A percentile compares a stretch with the other conserved stretches of the same genome.
phyloP scores from a whole-genome alignment of 2,113 vertebrate species.

The Crotalus tigris region DNA sequence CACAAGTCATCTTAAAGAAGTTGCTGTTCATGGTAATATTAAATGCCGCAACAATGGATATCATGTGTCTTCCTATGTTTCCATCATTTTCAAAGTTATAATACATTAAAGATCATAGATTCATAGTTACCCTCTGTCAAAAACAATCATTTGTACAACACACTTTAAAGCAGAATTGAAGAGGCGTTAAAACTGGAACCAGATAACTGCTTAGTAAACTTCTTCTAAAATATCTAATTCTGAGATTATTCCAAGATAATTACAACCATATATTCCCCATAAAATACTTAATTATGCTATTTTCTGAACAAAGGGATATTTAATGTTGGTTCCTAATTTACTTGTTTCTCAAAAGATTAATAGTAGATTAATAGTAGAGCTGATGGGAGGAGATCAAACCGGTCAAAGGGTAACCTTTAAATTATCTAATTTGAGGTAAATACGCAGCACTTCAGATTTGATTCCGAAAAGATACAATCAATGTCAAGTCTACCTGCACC shows the following conservation, averaged over 20 bases:
- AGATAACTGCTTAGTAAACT: background rate
- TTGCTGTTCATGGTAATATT: background rate
- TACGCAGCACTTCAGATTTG: background rate
- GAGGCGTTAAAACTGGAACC: background rate
- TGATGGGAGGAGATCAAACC: background rate
- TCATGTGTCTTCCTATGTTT: background rate
- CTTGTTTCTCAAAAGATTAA: background rate
- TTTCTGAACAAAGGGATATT: background rate
- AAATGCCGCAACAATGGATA: background rate
- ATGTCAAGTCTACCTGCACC: background rate
- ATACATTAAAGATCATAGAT: background rate
- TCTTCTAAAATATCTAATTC: background rate
- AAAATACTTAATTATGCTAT: conserved; percentile 1
- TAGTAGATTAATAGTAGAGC: background rate
- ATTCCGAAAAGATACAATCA: background rate
- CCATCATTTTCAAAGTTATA: background rate
- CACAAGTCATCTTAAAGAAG: conserved; percentile 7
- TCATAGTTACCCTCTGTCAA: background rate
- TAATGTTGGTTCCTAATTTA: background rate
- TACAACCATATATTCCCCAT: background rate
- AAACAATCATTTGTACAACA: background rate
- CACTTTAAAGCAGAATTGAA: background rate
- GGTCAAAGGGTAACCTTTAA: background rate
- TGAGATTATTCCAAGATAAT: background rate
- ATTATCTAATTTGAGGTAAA: background rate